These are phyloP conservation scores for Abscondita cerata DNA, from an alignment of 2,888 invertebrate genomes.

Conservation along the genomic window DNA sequence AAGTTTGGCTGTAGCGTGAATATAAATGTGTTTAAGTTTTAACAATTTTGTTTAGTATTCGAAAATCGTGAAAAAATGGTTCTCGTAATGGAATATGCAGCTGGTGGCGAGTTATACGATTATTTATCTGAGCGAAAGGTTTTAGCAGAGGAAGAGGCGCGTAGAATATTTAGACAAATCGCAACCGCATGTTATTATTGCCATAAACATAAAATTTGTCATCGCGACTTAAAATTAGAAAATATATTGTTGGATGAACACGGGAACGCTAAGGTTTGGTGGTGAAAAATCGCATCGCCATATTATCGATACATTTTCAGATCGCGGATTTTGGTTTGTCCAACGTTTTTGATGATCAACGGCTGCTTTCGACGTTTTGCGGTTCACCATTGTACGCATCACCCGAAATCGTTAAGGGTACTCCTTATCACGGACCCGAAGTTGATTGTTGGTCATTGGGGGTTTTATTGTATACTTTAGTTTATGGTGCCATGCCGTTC, in stretches of 20 bases:
- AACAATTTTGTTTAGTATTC: constrained; percentile 75
- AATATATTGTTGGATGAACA: constrained; percentile 92
- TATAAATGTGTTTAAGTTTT: constrained; percentile 10
- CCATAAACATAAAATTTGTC: constrained; percentile 97
- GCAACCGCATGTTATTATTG: constrained; percentile 97
- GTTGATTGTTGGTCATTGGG: constrained; percentile 95
- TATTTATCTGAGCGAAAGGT: constrained; percentile 93
- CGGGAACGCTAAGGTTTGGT: constrained; percentile 87
- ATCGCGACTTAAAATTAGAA: constrained; percentile 94
- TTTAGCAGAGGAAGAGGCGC: constrained; percentile 88
- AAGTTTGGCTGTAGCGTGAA: neutral
- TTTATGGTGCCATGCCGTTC: constrained; percentile 99
- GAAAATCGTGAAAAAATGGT: constrained; percentile 99
- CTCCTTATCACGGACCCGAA: constrained; percentile 97
- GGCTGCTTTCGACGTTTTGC: constrained; percentile 90
- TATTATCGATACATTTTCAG: constrained; percentile 58
- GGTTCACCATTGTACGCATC: constrained; percentile 97
- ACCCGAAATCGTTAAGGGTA: constrained; percentile 97
- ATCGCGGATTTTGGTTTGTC: constrained; percentile 99
- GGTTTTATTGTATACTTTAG: constrained; percentile 95
- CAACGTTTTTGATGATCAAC: constrained; percentile 92
- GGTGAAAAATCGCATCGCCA: neutral
- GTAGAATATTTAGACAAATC: constrained; percentile 95
- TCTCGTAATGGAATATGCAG: constrained; percentile 98
- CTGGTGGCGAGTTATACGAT: constrained; percentile 97